Conservation (phyloP, 2,113 vertebrate genomes). For the Oreotrochilus melanogaster region DNA sequence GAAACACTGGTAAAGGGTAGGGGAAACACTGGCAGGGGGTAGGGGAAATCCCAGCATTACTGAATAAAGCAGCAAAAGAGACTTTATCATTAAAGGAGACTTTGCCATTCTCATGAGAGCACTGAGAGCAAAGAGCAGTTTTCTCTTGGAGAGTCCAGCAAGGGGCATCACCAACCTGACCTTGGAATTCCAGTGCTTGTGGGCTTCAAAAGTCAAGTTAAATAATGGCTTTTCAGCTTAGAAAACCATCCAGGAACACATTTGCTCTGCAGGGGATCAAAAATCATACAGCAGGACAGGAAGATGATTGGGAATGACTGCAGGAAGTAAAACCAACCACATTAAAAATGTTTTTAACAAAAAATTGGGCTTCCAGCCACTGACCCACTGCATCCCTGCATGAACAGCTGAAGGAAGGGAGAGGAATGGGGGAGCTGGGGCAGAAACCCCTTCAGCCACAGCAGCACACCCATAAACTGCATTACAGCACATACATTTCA, state of each 20-base stretch:
- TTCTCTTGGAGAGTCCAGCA: not conserved
- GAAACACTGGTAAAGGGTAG: not conserved
- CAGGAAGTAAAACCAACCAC: not conserved
- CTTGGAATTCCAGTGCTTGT: not conserved
- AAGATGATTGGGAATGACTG: not conserved
- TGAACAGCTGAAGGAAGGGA: rapidly evolving
- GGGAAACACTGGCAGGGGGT: not conserved
- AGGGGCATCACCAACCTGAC: not conserved
- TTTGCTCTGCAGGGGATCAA: not conserved
- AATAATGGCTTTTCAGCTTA: not conserved
- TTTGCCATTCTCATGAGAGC: not conserved
- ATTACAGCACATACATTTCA: not conserved
- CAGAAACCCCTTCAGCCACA: not conserved
- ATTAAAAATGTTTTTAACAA: not conserved
- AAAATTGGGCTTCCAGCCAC: not conserved
- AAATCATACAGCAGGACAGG: not conserved
- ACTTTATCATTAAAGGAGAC: not conserved
- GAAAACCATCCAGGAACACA: not conserved
- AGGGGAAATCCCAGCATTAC: not conserved
- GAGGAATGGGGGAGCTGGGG: not conserved
- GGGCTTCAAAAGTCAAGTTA: not conserved
- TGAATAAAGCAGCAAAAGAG: not conserved
- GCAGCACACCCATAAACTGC: not conserved
- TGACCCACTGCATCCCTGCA: not conserved
- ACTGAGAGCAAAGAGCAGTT: not conserved